Conservation (phyloP, 2,888 invertebrate genomes). For the Cephalotes varians region DNA sequence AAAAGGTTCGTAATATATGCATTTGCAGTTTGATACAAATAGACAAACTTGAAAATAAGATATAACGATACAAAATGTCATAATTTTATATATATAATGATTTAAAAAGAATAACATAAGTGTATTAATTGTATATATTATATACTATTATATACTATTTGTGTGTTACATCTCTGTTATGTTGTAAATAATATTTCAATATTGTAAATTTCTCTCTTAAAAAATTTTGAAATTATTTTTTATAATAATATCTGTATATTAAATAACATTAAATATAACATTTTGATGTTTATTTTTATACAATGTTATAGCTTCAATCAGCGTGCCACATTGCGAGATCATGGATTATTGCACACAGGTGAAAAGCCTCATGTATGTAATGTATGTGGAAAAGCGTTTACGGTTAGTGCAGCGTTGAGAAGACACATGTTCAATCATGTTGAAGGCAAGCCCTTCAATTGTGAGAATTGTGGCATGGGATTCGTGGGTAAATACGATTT, state of each 20-base stretch:
- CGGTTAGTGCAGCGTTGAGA: constrained; percentile 82
- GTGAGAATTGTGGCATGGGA: constrained; percentile 80
- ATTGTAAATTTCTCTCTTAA: background rate
- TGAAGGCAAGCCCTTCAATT: constrained; percentile 81
- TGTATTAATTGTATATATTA: background rate
- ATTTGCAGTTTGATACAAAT: background rate
- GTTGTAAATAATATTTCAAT: background rate
- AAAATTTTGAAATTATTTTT: background rate
- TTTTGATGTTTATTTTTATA: background rate
- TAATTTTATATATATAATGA: background rate
- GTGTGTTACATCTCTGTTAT: background rate
- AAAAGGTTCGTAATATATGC: constrained; percentile 70
- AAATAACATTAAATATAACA: background rate
- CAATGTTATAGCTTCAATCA: constrained; percentile 78
- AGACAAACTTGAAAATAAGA: background rate
- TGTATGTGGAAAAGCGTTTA: constrained; percentile 82
- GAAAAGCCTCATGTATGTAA: constrained; percentile 84
- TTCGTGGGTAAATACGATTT: constrained; percentile 84
- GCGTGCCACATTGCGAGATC: constrained; percentile 82
- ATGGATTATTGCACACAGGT: constrained; percentile 82
- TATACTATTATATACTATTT: constrained; percentile 1
- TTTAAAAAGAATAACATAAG: background rate
- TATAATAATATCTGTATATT: background rate
- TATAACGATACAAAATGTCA: background rate
- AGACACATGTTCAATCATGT: constrained; percentile 83